Evolutionary conservation across 92 coral and sea anemone genomes (phyloP), one percentile per base, ranked within the genome.

Genomic region (Bergia puertoricense): DNA sequence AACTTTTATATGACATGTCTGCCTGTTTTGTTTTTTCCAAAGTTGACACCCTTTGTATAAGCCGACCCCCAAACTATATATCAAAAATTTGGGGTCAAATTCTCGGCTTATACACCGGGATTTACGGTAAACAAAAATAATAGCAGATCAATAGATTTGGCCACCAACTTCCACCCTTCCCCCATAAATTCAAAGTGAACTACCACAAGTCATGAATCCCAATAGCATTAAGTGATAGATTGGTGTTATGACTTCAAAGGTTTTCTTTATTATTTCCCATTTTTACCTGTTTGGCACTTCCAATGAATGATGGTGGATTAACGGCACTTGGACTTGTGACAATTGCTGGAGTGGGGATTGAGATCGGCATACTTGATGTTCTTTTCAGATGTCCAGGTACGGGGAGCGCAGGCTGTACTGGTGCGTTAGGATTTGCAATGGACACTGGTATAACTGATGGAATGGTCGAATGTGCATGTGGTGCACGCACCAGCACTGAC

Each of bases 311-410:
- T 23, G 93, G 93, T 76, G 94, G 96, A 75, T 93, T 90, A 41
- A 93, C 93, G 8, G 98, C 93, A 76, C 79, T 93, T 10, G 99
- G 99, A 43, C 98, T 97, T 81, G 89, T 91, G 15, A 95, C 98
- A 69, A 97, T 97, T 40, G 99, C 99, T 71, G 97, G 99, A n/a
- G 99, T 97, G 11, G 98, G 99, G 46, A 97, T 97, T 66, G 99
- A 97, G 15, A 96, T 91, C 0, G 98, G 98, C 98, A 95, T 95
- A 80, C 91, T 92, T 40, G 91, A 75, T 77, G 90, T 90, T 74
- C 98, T 90, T 45, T 90, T 90, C 74, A 96, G 76, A 76, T 93
- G 94, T 65, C 95, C 91, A 38, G 99, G 99, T 38, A 94, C 99
- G 40, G 99, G 99, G 3, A 93, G 93, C 0, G 98, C 99, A 7